Percentiles rank a stretch among this genome's conserved stretches.
Evolutionary conservation across 2,113 vertebrate species (phyloP).

Genomic region (Cyprinodon tularosa): DNA sequence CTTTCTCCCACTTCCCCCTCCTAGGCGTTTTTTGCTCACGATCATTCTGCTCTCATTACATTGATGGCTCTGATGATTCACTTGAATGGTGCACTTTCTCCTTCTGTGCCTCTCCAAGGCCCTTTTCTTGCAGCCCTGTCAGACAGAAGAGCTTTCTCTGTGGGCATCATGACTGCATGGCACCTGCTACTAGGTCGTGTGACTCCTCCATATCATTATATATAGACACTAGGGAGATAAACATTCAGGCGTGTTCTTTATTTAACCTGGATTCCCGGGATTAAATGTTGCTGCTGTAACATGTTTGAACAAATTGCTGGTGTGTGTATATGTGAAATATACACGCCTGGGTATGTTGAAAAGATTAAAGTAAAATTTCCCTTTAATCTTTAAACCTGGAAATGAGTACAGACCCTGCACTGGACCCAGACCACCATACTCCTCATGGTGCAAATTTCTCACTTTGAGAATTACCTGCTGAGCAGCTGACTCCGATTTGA

Average conservation of each 20-base stretch:
- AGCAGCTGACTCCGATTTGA: constrained; percentile 43
- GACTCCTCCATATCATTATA: constrained; percentile 39
- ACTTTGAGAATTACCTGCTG: constrained; percentile 47
- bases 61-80: constrained; percentile 82
- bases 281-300: constrained; percentile 9
- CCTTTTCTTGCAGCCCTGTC: constrained; percentile 63
- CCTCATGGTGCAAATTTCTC: constrained; percentile 53
- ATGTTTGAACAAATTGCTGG: not conserved
- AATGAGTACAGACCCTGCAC: constrained; percentile 6
- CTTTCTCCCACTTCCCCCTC: constrained; percentile 11
- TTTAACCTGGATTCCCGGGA: constrained; percentile 12
- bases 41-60: constrained; percentile 81
- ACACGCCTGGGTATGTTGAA: not conserved
- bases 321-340: not conserved
- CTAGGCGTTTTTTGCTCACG: constrained; percentile 47
- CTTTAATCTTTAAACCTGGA: constrained; percentile 36
- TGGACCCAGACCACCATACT: constrained; percentile 39
- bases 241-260: constrained; percentile 21
- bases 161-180: constrained; percentile 42
- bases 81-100: constrained; percentile 69
- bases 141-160: constrained; percentile 56
- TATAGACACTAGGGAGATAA: constrained; percentile 26
- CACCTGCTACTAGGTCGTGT: constrained; percentile 46
- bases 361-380: constrained; percentile 21
- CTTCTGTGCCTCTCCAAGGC: constrained; percentile 55